phyloP scores from a whole-genome alignment of 2,888 invertebrate species.

The Clitarchus hookeri region DNA sequence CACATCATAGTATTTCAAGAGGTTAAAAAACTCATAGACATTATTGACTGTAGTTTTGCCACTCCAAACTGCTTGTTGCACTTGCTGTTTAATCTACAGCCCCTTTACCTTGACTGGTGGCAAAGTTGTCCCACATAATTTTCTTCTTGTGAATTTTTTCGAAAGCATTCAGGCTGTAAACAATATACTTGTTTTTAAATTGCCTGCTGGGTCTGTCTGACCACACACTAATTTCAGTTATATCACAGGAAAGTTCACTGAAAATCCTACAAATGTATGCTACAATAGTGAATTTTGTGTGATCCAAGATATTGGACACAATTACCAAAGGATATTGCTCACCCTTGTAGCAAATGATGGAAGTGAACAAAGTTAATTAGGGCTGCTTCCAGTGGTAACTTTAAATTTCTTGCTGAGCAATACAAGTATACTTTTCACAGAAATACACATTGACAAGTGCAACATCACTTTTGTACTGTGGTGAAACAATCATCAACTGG shows the following conservation, averaged over 20 bases:
- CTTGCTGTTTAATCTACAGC: too few relatives aligned
- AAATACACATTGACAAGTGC: constrained; percentile 21
- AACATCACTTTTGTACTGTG: background rate
- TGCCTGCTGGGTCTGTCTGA: background rate
- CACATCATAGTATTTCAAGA: too few relatives aligned
- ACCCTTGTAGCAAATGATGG: background rate
- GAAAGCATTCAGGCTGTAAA: background rate
- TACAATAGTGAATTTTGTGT: constrained; percentile 23
- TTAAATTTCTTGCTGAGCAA: constrained; percentile 20
- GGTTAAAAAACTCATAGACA: too few relatives aligned
- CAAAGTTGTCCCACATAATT: background rate
- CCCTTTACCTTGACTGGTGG: background rate
- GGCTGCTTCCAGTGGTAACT: constrained; percentile 24
- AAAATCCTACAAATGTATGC: constrained; percentile 10
- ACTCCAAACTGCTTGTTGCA: too few relatives aligned
- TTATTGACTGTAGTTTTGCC: too few relatives aligned
- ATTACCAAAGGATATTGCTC: constrained; percentile 12
- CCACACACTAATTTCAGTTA: constrained; percentile 16
- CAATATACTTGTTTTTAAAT: constrained; percentile 16
- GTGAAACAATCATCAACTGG: background rate
- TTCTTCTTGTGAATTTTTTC: background rate
- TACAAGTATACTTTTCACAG: constrained; percentile 31
- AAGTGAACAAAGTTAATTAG: constrained; percentile 26
- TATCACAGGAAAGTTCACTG: background rate
- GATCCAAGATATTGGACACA: constrained; percentile 25